These are phyloP conservation scores for Onychorhynchus coronatus DNA, from an alignment of 2,113 vertebrate species.

Conservation along the genomic window DNA sequence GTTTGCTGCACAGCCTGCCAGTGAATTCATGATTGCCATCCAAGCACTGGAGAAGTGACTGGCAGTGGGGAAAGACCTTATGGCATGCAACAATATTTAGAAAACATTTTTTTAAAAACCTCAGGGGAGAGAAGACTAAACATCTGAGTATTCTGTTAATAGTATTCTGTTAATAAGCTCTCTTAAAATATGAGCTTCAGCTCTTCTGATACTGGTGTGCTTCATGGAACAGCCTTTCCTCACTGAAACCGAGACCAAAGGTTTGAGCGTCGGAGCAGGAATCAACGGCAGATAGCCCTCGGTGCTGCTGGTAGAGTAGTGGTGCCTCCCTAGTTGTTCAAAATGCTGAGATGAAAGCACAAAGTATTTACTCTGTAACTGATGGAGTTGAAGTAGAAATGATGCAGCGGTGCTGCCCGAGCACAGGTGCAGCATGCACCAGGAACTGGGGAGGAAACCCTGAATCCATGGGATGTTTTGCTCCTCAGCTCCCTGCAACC, in stretches of 20 bases:
- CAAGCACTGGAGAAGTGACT: conserved; percentile 26
- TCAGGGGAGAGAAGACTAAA: conserved; percentile 1
- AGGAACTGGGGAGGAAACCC: neutral
- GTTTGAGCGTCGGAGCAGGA: neutral
- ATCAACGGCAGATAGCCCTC: neutral
- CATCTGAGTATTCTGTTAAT: conserved; percentile 5
- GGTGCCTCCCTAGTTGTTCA: neutral
- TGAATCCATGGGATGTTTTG: neutral
- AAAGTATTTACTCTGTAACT: neutral
- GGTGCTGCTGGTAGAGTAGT: neutral
- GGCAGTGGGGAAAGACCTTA: conserved; percentile 62
- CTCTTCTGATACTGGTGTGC: neutral
- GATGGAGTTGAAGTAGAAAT: neutral
- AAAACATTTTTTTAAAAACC: conserved; percentile 43
- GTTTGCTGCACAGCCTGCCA: conserved; percentile 41
- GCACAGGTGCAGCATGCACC: neutral
- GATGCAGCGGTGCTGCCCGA: neutral
- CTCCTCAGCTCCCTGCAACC: neutral
- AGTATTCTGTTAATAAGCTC: neutral
- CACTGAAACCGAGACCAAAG: neutral
- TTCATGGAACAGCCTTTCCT: neutral
- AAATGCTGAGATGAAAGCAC: neutral
- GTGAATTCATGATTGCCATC: conserved; percentile 21
- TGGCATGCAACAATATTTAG: conserved; percentile 63
- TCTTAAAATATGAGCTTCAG: neutral